These are phyloP conservation scores for Drosophila maculinotata DNA, from an alignment of 2,888 invertebrate genomes.

Conservation along the genomic window DNA sequence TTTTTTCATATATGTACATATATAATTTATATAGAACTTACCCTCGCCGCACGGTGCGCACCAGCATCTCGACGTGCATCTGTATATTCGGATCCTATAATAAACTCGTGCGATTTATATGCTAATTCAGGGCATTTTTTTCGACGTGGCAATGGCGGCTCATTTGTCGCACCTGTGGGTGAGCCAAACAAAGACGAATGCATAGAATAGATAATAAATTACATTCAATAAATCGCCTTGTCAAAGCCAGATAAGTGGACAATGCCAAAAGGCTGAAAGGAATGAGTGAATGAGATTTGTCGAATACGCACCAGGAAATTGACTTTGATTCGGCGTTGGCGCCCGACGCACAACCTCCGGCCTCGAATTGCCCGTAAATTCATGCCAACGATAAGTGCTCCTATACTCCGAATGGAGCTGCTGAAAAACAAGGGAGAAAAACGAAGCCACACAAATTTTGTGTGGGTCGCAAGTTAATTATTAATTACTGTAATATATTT, in stretches of 20 bases:
- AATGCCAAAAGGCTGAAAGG: conserved; percentile 9
- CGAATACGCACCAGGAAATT: conserved; percentile 80
- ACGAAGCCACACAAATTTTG: conserved; percentile 7
- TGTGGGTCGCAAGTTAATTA: conserved; percentile 3
- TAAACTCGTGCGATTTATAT: conserved; percentile 93
- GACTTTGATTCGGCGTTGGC: conserved; percentile 86
- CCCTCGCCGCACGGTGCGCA: conserved; percentile 85
- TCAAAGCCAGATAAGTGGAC: conserved; percentile 42
- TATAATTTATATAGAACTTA: conserved; percentile 67
- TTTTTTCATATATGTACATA: conserved; percentile 9
- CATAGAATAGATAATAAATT: conserved; percentile 37
- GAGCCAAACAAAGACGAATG: conserved; percentile 19
- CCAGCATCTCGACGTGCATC: conserved; percentile 86
- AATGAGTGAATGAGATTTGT: conserved; percentile 27
- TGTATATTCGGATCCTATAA: conserved; percentile 88
- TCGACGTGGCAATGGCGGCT: conserved; percentile 93
- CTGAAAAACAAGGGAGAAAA: conserved; percentile 70
- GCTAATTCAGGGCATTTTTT: conserved; percentile 96
- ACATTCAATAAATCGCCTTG: conserved; percentile 28
- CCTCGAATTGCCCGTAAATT: conserved; percentile 92
- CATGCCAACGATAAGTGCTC: conserved; percentile 98
- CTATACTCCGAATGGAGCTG: conserved; percentile 97
- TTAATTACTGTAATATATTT: not conserved
- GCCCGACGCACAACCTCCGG: conserved; percentile 90
- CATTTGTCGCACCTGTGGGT: conserved; percentile 87